Evolutionary conservation across 92 coral and sea anemone species (phyloP), one percentile per base, ranked within the genome.

Genomic region (Hydrozoanthus gracilis): DNA sequence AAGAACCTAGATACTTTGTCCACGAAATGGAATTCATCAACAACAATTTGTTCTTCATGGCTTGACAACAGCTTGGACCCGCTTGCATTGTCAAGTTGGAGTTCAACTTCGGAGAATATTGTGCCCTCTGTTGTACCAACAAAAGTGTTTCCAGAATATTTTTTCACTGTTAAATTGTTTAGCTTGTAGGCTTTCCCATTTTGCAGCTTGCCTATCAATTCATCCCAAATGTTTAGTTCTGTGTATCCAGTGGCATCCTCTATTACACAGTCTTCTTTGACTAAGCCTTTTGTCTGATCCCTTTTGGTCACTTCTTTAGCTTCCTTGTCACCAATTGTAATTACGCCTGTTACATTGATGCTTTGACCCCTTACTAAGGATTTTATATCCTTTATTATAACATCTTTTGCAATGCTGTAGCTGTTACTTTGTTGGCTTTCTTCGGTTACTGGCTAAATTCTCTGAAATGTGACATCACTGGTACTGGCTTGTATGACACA

Each of bases 211-310:
- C 35, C 67, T 16, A 83, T 83, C 12, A 45, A 14, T 3, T 83
- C 66, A 48, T 83, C 70, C 79, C 79, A 83, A n/a, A 83, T 52
- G n/a, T 83, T 74, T 5, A 83, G 18, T 4, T 45, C 51, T 46
- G 87, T 66, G 54, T 67, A 51, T 3, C 87, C 87, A 39, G 69
- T 68, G 13, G 62, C 68, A 51, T 83, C 87, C 51, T 83, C 87
- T 12, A 54, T 72, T n/a, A 83, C 7, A 7, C 87, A 72, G 51
- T 71, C 87, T 48, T 83, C 87, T 48, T 67, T 67, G 16, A 83
- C 87, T 0, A 68, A 44, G 1, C 87, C 67, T 8, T 68, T 70
- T 13, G 20, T 35, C 47, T 65, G 47, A 6, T 83, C 65, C 17
- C 78, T 73, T 48, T 50, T 83, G 18, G 8, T 47, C 6, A 83